A percentile compares a stretch with the other conserved stretches of the same genome.
phyloP scores from a whole-genome alignment of 2,797 vertebrate species.

The Gorsachius magnificus region DNA sequence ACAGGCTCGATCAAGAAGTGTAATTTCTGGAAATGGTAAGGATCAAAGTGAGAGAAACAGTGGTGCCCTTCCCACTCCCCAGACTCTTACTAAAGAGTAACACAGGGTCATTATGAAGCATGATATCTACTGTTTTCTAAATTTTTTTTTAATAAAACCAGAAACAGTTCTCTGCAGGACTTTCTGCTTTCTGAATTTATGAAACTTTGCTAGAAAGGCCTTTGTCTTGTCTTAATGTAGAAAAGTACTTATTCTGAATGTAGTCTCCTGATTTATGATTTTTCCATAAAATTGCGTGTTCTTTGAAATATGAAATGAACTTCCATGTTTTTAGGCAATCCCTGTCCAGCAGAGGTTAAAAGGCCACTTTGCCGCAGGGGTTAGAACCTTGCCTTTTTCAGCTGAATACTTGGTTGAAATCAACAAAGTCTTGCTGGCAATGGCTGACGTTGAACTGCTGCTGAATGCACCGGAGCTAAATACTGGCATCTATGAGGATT shows the following conservation, averaged over 20 bases:
- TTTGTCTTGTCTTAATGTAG: not conserved
- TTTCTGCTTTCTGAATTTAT: not conserved
- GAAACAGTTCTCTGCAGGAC: not conserved
- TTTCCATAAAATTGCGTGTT: not conserved
- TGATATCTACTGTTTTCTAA: not conserved
- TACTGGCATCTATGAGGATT: constrained; percentile 86
- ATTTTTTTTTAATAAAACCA: not conserved
- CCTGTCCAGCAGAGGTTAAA: constrained; percentile 59
- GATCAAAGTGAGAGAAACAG: not conserved
- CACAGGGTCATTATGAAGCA: not conserved
- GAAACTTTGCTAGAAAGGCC: not conserved
- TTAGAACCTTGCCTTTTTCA: constrained; percentile 70
- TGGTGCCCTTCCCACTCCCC: not conserved
- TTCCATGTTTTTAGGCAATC: constrained; percentile 46
- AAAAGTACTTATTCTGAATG: not conserved
- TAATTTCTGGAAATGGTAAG: not conserved
- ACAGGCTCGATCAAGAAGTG: not conserved
- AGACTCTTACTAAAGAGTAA: not conserved
- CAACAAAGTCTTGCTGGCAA: constrained; percentile 88
- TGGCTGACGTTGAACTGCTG: constrained; percentile 89
- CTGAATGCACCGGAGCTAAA: constrained; percentile 90
- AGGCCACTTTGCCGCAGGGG: constrained; percentile 11
- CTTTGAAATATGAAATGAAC: not conserved
- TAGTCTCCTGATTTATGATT: not conserved
- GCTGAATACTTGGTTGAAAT: constrained; percentile 90